A percentile compares a stretch with the other conserved stretches of the same genome.
These are phyloP conservation scores for Aviceda subcristata DNA, from an alignment of 2,113 vertebrate species.

Conservation along the genomic window DNA sequence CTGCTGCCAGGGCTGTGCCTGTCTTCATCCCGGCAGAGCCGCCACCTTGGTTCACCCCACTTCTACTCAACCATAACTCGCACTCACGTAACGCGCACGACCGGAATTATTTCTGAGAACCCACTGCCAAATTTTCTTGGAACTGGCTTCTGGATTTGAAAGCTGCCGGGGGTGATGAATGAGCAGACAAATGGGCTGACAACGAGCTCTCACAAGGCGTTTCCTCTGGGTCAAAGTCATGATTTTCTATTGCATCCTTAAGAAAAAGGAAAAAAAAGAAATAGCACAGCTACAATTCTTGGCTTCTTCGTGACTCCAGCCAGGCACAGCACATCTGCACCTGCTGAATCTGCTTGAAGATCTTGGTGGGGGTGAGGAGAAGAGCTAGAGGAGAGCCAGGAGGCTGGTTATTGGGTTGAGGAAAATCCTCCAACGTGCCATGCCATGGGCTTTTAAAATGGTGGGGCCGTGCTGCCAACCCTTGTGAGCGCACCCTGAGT, in stretches of 20 bases:
- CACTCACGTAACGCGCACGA: accelerated
- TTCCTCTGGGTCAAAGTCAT: neutral
- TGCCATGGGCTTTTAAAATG: neutral
- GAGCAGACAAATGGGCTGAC: neutral
- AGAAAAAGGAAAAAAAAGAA: no score
- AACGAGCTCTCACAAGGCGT: neutral
- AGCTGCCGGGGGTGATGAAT: neutral
- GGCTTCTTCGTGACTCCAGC: neutral
- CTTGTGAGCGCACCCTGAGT: neutral
- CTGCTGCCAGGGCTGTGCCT: neutral
- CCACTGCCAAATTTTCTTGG: neutral
- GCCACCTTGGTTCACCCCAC: neutral
- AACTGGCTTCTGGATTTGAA: neutral
- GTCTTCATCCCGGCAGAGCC: neutral
- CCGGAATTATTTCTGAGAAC: neutral
- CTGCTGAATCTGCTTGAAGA: neutral
- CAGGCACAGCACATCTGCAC: neutral
- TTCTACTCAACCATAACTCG: neutral
- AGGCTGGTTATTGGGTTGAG: neutral
- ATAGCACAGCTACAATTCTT: neutral
- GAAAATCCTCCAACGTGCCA: neutral
- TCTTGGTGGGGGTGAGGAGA: neutral
- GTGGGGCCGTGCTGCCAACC: neutral
- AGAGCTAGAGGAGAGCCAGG: neutral
- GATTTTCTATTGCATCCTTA: neutral